Base-by-base conservation (phyloP, 2,113 vertebrate genomes). In the Pelusios castaneus region DNA sequence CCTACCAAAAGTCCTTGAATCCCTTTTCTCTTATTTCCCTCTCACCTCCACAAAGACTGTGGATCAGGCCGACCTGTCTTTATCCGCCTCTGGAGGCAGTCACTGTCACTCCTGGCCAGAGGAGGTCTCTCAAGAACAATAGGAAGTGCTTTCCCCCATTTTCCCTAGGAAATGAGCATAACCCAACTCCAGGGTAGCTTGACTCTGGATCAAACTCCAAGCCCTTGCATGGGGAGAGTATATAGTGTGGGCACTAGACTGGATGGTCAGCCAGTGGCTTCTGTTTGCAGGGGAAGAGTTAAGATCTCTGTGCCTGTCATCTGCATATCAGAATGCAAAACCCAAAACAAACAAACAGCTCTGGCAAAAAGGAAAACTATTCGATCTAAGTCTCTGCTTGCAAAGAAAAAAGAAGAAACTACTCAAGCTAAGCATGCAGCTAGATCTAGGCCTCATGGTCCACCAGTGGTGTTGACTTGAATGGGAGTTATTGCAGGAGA, bases 231-330 rank as follows among this genome's bases (percentile, higher is more conserved):
- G 70, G 11, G 11, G 10, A 25, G 41, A 73, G 67, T 41, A 43
- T 29, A 52, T 45, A 38, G 27, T 45, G 25, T 17, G 2, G 8
- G 6, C 13, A 4, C 25, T 31, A 16, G 79, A 10, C 12, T n/a
- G 10, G 0, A 0, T 76, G 73, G 41, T 43, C 38, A 38, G 58
- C 3, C 0, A 16, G 45, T 76, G 82, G 51, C 4, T 49, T 70
- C 67, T 43, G 70, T 43, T 75, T 75, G 38, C 70, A 38, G 38
- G 21, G 38, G n/a, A 52, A 73, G 38, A 73, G n/a, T 41, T 73
- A 73, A 41, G 63, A 75, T 75, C 10, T 75, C 10, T 38, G 17
- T 43, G 38, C 43, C 25, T 75, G 38, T 75, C 73, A 14, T 5
- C 31, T 60, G 78, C 9, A 31, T 11, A 0, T 13, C 21, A 38